Conservation (phyloP, 2,797 vertebrate genomes). For the Chiroxiphia lanceolata region DNA sequence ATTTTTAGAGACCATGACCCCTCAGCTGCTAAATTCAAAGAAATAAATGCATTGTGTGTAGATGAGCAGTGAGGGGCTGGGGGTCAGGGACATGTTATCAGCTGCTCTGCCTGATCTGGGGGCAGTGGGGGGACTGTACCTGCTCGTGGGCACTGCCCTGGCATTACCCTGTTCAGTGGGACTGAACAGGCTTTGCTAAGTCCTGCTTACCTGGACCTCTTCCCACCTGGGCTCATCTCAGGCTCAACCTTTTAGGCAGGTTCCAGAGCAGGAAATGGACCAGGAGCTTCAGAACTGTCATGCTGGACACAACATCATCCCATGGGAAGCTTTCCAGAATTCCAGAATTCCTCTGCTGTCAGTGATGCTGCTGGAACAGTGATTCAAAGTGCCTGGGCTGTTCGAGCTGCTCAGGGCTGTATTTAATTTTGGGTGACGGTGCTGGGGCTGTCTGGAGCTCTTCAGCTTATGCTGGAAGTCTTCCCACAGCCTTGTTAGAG, state of each 20-base stretch:
- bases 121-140: background rate
- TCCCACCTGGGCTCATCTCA: no score
- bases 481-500: background rate
- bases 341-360: background rate
- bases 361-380: background rate
- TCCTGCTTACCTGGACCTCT: background rate
- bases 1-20: background rate
- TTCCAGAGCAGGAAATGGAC: background rate
- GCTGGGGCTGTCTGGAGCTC: background rate
- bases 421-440: background rate
- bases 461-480: background rate
- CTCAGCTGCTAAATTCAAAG: background rate
- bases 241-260: background rate
- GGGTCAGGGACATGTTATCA: background rate
- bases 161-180: no score
- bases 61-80: background rate
- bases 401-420: background rate
- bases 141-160: background rate
- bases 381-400: background rate
- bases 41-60: background rate
- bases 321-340: background rate
- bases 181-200: background rate
- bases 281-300: background rate
- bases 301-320: background rate
- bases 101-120: background rate